Conservation (phyloP, 2,113 vertebrate genomes). For the Caretta caretta region DNA sequence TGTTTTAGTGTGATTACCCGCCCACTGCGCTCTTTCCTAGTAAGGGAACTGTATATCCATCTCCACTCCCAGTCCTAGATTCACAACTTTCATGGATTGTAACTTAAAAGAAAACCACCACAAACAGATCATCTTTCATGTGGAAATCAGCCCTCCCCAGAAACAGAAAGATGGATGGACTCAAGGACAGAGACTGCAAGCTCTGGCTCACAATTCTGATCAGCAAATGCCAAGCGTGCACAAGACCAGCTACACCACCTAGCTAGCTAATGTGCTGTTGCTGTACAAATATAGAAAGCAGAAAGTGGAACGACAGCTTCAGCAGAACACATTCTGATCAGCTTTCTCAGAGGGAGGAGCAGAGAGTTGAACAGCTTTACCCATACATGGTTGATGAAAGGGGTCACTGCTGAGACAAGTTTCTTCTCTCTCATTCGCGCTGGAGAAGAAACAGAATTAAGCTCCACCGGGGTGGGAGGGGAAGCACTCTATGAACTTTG, state of each 20-base stretch:
- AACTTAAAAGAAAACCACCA: constrained; percentile 12
- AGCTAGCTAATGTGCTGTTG: constrained; percentile 41
- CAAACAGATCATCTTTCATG: constrained; percentile 68
- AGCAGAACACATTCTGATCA: constrained; percentile 69
- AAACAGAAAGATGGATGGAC: constrained; percentile 44
- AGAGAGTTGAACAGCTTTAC: constrained; percentile 74
- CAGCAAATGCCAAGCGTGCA: not conserved
- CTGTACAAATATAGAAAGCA: constrained; percentile 82
- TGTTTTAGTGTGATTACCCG: not conserved
- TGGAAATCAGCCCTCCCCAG: constrained; percentile 59
- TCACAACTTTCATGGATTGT: not conserved
- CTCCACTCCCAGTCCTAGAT: not conserved
- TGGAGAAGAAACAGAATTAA: constrained; percentile 13
- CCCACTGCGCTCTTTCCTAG: not conserved
- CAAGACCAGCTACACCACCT: not conserved
- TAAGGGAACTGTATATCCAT: constrained; percentile 3
- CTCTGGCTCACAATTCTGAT: constrained; percentile 34
- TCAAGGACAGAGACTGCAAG: constrained; percentile 43
- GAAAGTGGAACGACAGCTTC: constrained; percentile 65
- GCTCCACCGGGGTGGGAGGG: not conserved
- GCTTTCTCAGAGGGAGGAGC: constrained; percentile 72
- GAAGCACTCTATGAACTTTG: not conserved
- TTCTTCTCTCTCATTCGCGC: constrained; percentile 33
- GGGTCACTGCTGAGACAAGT: constrained; percentile 50
- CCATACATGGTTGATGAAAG: constrained; percentile 79